These are phyloP conservation scores for Drosophila putrida DNA, from an alignment of 2,888 invertebrate species.

Conservation along the genomic window DNA sequence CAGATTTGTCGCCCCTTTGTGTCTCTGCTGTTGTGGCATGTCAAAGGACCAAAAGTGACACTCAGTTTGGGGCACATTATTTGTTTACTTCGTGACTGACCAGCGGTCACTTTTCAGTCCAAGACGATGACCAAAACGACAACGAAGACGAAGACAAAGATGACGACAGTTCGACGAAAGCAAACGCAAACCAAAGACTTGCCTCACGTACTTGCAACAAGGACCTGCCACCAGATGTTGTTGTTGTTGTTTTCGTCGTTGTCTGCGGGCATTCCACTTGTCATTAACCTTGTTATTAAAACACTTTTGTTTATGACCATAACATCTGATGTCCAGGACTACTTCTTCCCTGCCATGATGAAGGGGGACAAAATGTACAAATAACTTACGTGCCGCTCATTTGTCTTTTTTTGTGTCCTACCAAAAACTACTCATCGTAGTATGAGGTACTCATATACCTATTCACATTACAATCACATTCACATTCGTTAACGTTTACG, in stretches of 20 bases:
- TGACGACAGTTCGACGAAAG: conserved; percentile 4
- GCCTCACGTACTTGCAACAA: conserved; percentile 58
- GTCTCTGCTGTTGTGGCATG: conserved; percentile 15
- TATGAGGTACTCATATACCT: conserved; percentile 5
- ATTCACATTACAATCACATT: conserved; percentile 13
- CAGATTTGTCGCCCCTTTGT: conserved; percentile 30
- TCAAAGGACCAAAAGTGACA: conserved; percentile 49
- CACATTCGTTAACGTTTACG: conserved; percentile 4
- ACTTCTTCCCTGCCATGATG: conserved; percentile 9
- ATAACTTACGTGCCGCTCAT: conserved; percentile 84
- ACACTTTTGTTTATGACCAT: conserved; percentile 79
- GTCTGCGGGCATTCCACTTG: conserved; percentile 78
- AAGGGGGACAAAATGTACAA: conserved; percentile 66
- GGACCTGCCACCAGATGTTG: conserved; percentile 31
- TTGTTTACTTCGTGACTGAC: conserved; percentile 59
- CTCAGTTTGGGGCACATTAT: conserved; percentile 38
- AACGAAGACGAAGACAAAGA: neutral
- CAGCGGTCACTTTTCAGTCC: conserved; percentile 28
- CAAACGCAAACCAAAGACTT: conserved; percentile 12
- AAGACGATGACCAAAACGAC: conserved; percentile 7
- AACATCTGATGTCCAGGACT: conserved; percentile 81
- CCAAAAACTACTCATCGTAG: conserved; percentile 23
- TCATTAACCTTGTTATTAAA: conserved; percentile 84
- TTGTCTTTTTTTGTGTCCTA: conserved; percentile 63
- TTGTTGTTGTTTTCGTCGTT: conserved; percentile 22